Evolutionary conservation across 2,888 invertebrate genomes (phyloP).

Genomic region (Candidula unifasciata): DNA sequence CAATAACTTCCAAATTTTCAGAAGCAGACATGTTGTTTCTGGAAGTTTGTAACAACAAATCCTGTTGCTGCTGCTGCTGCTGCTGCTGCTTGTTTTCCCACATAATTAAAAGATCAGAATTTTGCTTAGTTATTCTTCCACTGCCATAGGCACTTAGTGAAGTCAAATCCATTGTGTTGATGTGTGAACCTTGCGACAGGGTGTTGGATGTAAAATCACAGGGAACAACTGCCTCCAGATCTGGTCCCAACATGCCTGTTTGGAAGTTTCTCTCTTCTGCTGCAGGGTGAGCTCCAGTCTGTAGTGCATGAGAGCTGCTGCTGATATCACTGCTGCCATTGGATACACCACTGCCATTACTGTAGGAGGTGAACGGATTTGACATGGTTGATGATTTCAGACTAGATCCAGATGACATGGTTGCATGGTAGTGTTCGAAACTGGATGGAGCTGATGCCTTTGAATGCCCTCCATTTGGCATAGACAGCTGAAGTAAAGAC

Average conservation of each 20-base stretch:
- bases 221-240: constrained; percentile 41
- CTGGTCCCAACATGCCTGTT: constrained; percentile 28
- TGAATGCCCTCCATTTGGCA: constrained; percentile 21
- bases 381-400: not conserved
- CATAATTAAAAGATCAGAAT: constrained; percentile 7
- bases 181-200: not conserved
- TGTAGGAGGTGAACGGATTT: not conserved
- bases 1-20: constrained; percentile 36
- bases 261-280: constrained; percentile 5
- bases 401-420: not conserved
- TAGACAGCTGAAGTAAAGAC: not conserved
- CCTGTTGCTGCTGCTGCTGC: no score
- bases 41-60: not conserved
- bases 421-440: not conserved
- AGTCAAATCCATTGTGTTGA: not conserved
- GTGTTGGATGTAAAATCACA: constrained; percentile 36
- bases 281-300: not conserved
- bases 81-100: constrained; percentile 28
- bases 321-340: not conserved
- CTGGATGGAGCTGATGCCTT: constrained; percentile 39
- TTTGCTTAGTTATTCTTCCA: constrained; percentile 13
- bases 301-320: not conserved
- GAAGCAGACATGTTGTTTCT: not conserved
- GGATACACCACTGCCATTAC: not conserved
- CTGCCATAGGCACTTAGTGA: constrained; percentile 9